Conservation (phyloP, 2,113 vertebrate species). For the Tetraodon nigroviridis region DNA sequence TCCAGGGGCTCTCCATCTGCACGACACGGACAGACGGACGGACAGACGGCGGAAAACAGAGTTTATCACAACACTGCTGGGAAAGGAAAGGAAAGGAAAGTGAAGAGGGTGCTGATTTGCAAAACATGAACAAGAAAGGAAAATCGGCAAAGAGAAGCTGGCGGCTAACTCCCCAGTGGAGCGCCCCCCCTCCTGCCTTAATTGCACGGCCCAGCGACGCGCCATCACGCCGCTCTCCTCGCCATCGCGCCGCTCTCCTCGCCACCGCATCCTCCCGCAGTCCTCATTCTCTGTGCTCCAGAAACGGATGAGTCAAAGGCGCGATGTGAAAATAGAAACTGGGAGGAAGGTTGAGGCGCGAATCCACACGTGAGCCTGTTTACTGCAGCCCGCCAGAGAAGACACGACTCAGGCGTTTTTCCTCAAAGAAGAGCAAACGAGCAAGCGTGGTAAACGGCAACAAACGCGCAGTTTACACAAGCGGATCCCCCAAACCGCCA, state of each 20-base stretch:
- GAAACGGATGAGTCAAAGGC: conserved; percentile 73
- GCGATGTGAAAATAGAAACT: conserved; percentile 70
- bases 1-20: conserved; percentile 95
- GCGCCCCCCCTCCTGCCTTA: conserved; percentile 67
- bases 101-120: conserved; percentile 2
- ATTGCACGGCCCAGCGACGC: conserved; percentile 69
- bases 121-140: not conserved
- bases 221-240: conserved; percentile 53
- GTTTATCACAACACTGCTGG: too few species aligned
- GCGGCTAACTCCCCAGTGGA: conserved; percentile 22
- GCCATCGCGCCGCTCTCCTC: conserved; percentile 53
- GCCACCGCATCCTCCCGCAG: conserved; percentile 67
- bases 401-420: not conserved
- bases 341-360: conserved; percentile 54
- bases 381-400: too few species aligned
- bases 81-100: too few species aligned
- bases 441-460: conserved; percentile 9
- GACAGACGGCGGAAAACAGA: conserved; percentile 20
- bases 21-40: conserved; percentile 42
- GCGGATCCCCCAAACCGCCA: conserved; percentile 14
- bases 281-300: conserved; percentile 67
- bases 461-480: conserved; percentile 9
- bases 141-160: not conserved
- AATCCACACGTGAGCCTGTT: too few species aligned
- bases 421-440: conserved; percentile 19